A percentile compares a stretch with the other conserved stretches of the same genome.
These are phyloP conservation scores for Dendroctonus ponderosae DNA, from an alignment of 1,140 invertebrate species.

Conservation along the genomic window DNA sequence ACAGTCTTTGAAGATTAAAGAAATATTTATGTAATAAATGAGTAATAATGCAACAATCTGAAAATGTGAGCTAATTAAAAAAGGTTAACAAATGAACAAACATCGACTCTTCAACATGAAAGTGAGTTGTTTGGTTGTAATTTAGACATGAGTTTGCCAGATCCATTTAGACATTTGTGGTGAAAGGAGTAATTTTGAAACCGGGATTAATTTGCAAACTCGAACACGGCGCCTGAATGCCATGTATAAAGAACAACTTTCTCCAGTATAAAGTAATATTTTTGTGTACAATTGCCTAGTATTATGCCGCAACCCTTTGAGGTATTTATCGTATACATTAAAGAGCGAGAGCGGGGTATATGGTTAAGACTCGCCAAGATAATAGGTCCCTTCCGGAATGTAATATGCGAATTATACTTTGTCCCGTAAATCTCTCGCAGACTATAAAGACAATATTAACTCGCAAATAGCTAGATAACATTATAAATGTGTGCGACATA, in stretches of 20 bases:
- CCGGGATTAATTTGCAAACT: too few species aligned
- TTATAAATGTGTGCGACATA: conserved; percentile 41
- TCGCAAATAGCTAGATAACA: conserved; percentile 39
- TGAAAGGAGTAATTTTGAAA: too few species aligned
- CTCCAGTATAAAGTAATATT: conserved; percentile 7
- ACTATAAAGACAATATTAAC: conserved; percentile 46
- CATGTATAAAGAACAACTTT: background rate
- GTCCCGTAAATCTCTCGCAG: conserved; percentile 42
- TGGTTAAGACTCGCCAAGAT: conserved; percentile 32
- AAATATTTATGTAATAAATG: too few species aligned
- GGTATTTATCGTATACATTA: conserved; percentile 30
- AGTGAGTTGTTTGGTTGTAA: too few species aligned
- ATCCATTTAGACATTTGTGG: too few species aligned
- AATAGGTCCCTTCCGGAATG: conserved; percentile 37
- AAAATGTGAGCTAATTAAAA: too few species aligned
- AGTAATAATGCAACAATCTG: too few species aligned
- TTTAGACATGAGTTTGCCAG: too few species aligned
- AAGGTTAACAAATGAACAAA: too few species aligned
- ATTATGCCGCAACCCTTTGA: conserved; percentile 25
- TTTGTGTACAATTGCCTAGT: conserved; percentile 12
- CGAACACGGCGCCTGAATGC: too few species aligned
- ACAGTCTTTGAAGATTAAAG: too few species aligned
- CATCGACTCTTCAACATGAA: too few species aligned
- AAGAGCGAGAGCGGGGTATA: conserved; percentile 24
- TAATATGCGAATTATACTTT: conserved; percentile 43